Conservation (phyloP, 2,113 vertebrate species). For the Hydropotes inermis region DNA sequence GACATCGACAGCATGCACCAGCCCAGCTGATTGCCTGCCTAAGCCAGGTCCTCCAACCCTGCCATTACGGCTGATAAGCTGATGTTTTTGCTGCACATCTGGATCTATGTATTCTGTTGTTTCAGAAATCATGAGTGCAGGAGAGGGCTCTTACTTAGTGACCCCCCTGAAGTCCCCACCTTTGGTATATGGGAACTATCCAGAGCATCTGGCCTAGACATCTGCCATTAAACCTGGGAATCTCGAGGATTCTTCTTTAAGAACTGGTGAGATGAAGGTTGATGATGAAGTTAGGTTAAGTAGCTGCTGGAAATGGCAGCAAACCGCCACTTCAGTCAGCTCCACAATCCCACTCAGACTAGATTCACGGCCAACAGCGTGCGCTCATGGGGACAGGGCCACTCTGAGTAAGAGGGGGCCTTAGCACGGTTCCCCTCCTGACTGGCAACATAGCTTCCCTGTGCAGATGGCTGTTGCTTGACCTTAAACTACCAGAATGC, state of each 20-base stretch:
- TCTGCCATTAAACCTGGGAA: neutral
- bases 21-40: rapidly evolving
- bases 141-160: neutral
- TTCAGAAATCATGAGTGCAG: neutral
- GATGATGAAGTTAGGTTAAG: neutral
- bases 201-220: no score
- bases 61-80: neutral
- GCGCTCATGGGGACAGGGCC: neutral
- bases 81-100: rapidly evolving
- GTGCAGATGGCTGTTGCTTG: neutral
- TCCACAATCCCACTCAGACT: no score
- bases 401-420: neutral
- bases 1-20: rapidly evolving
- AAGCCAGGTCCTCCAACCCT: neutral
- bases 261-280: neutral
- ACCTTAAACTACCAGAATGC: neutral
- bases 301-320: neutral
- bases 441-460: neutral
- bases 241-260: neutral
- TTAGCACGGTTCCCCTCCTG: rapidly evolving
- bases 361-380: neutral
- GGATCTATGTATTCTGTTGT: neutral
- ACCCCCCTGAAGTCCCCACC: neutral
- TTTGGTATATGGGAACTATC: neutral
- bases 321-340: neutral